A percentile compares a stretch with the other conserved stretches of the same genome.
phyloP scores from a whole-genome alignment of 2,113 vertebrate genomes.

The Dinomys branickii region DNA sequence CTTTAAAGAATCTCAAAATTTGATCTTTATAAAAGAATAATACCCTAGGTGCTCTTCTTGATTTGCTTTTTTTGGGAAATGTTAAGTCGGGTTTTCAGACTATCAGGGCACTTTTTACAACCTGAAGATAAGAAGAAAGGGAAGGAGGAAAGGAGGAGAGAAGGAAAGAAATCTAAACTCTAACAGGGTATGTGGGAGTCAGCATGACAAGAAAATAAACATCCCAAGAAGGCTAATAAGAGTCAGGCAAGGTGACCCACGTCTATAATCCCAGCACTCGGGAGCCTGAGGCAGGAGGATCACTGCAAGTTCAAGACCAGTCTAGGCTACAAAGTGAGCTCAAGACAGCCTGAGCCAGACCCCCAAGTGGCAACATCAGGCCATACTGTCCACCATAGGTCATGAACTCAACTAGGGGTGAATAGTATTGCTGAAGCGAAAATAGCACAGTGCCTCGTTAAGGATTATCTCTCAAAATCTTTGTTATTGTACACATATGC shows the following conservation, averaged over 20 bases:
- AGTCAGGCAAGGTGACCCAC: background rate
- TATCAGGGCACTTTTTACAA: background rate
- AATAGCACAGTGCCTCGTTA: background rate
- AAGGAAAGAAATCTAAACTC: background rate
- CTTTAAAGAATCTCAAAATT: background rate
- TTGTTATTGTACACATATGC: background rate
- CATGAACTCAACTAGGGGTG: background rate
- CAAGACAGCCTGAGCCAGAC: background rate
- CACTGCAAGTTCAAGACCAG: no score
- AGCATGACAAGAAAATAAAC: background rate
- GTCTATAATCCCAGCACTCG: no score
- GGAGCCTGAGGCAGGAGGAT: no score
- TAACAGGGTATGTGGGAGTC: background rate
- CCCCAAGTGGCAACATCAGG: background rate
- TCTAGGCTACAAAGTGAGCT: no score
- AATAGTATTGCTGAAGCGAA: background rate
- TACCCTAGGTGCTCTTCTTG: background rate
- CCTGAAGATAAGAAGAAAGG: background rate
- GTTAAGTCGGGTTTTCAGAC: background rate
- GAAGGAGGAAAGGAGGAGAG: background rate
- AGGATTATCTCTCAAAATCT: background rate
- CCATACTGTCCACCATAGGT: background rate
- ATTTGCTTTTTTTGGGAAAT: background rate
- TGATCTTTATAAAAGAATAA: constrained; percentile 3
- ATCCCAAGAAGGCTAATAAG: background rate